phyloP scores from a whole-genome alignment of 2,113 vertebrate species.

The Myotis yumanensis region DNA sequence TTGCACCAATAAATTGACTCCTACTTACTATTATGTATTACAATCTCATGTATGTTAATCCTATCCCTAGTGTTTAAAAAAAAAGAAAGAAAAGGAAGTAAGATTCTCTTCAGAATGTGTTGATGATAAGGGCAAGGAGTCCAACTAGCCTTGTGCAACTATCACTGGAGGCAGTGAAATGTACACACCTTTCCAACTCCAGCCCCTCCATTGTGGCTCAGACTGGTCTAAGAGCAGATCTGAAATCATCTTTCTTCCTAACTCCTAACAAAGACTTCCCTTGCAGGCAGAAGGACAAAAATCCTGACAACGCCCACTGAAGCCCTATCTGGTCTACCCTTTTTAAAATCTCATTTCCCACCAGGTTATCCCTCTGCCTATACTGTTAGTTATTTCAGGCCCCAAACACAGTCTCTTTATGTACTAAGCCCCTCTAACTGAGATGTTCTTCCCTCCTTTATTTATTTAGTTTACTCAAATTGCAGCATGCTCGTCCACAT shows the following conservation, averaged over 20 bases:
- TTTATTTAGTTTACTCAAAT: not conserved
- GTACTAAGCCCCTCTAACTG: not conserved
- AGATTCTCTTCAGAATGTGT: not conserved
- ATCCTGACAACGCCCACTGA: not conserved
- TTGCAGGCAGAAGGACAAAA: not conserved
- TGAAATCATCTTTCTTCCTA: not conserved
- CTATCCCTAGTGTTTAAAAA: not conserved
- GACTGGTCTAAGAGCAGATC: not conserved
- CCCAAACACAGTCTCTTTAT: not conserved
- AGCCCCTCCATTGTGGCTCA: fast-evolving
- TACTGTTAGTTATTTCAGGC: not conserved
- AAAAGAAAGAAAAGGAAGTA: not conserved
- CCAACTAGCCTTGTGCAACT: too few species aligned
- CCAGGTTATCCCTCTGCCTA: not conserved
- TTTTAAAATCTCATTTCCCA: not conserved
- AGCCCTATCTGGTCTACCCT: too few species aligned
- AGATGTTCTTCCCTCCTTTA: not conserved
- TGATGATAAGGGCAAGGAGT: not conserved
- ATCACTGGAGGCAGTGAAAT: not conserved
- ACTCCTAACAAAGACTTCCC: not conserved
- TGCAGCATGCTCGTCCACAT: not conserved
- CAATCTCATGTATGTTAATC: not conserved
- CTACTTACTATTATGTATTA: too few species aligned
- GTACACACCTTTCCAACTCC: not conserved
- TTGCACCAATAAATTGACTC: not conserved